Evolutionary conservation across 2,888 invertebrate genomes (phyloP).

Genomic region (Arrhopalites spinosus): DNA sequence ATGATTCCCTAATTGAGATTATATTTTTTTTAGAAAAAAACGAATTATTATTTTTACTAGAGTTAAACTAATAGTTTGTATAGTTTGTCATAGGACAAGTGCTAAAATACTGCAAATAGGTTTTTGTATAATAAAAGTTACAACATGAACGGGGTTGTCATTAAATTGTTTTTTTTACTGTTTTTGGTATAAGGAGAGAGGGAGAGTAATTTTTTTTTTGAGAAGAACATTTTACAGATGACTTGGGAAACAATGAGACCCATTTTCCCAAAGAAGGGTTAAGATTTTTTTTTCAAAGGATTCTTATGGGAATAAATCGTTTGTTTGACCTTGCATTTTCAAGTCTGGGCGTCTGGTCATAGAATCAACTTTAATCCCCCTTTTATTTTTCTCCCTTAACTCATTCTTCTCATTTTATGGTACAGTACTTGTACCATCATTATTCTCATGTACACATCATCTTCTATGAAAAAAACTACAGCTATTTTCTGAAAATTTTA

Average conservation of each 20-base stretch:
- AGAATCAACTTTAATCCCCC: slow-evolving; percentile 1
- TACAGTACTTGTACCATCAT: too few relatives aligned
- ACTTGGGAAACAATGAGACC: slow-evolving; percentile 31
- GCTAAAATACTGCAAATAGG: neutral
- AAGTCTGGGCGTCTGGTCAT: slow-evolving; percentile 32
- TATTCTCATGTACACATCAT: too few relatives aligned
- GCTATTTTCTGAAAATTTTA: too few relatives aligned
- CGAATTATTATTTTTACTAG: too few relatives aligned
- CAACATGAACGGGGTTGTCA: slow-evolving; percentile 21
- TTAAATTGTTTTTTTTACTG: slow-evolving; percentile 7
- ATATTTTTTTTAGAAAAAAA: too few relatives aligned
- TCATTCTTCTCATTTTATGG: neutral
- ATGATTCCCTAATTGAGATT: too few relatives aligned
- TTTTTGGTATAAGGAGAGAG: neutral
- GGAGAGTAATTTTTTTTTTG: neutral
- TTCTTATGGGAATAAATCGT: slow-evolving; percentile 28
- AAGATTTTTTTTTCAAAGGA: slow-evolving; percentile 29
- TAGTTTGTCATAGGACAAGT: neutral
- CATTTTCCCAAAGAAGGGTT: slow-evolving; percentile 35
- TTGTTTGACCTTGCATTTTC: slow-evolving; percentile 34
- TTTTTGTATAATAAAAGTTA: too few relatives aligned
- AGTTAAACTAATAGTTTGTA: slow-evolving; percentile 1
- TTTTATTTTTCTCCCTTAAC: neutral
- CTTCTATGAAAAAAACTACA: too few relatives aligned
- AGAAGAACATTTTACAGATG: slow-evolving; percentile 35